phyloP scores from a whole-genome alignment of 2,888 invertebrate species.

The Antheraea assamensis region DNA sequence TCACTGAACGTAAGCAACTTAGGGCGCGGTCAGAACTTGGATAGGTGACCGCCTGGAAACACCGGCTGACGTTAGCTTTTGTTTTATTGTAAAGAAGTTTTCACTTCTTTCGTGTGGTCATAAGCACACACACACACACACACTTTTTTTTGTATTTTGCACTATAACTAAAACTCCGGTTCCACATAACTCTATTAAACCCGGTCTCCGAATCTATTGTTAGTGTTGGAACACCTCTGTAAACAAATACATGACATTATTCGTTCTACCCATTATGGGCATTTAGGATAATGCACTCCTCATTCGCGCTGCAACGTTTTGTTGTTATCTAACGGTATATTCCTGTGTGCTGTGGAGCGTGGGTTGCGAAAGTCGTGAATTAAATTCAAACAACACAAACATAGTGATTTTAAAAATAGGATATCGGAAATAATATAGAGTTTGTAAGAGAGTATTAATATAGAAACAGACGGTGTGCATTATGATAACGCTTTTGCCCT shows the following conservation, averaged over 20 bases:
- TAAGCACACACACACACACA: too few relatives aligned
- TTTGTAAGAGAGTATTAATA: neutral
- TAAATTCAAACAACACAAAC: conserved; percentile 19
- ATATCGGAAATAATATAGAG: neutral
- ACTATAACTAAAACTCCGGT: neutral
- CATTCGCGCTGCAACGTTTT: conserved; percentile 55
- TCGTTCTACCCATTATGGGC: conserved; percentile 47
- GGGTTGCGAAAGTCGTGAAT: conserved; percentile 45
- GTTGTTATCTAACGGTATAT: conserved; percentile 48
- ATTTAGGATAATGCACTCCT: conserved; percentile 62
- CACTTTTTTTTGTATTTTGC: neutral
- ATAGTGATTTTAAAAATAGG: neutral
- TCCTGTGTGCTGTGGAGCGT: conserved; percentile 39
- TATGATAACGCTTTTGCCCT: too few relatives aligned
- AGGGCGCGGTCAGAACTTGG: too few relatives aligned
- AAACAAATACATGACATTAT: conserved; percentile 43
- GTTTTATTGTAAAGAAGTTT: too few relatives aligned
- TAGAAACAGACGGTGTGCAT: neutral
- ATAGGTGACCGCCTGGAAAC: too few relatives aligned
- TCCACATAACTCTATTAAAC: neutral
- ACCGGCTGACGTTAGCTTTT: too few relatives aligned
- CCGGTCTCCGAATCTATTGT: neutral
- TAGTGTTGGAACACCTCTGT: conserved; percentile 7
- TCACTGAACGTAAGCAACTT: too few relatives aligned
- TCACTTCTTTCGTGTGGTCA: too few relatives aligned